A percentile compares a stretch with the other conserved stretches of the same genome.
Evolutionary conservation across 1,140 invertebrate genomes (phyloP).

Genomic region (Ips typographus): DNA sequence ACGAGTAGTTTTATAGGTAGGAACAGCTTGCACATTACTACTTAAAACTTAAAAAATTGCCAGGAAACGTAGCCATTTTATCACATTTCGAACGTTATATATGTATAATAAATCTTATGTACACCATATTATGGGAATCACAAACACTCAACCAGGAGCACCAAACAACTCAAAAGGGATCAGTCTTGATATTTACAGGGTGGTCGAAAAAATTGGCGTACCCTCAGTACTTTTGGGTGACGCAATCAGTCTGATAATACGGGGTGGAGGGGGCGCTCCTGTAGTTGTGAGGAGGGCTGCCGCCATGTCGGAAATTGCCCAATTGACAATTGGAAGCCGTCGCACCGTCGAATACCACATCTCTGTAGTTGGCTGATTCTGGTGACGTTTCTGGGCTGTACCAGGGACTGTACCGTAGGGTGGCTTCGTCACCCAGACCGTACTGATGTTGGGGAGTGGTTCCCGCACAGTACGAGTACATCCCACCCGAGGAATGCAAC

Average conservation of each 20-base stretch:
- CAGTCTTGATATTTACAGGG: slow-evolving; percentile 45
- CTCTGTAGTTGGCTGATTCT: slow-evolving; percentile 55
- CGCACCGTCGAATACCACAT: slow-evolving; percentile 50
- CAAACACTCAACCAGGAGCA: no score
- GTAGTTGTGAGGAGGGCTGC: slow-evolving; percentile 58
- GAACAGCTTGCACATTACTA: no score
- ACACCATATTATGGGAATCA: background rate
- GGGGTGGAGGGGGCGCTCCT: slow-evolving; percentile 54
- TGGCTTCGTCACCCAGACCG: slow-evolving; percentile 56
- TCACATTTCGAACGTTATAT: no score
- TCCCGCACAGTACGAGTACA: slow-evolving; percentile 51
- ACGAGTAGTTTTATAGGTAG: no score
- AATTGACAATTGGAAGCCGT: slow-evolving; percentile 57
- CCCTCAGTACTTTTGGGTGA: slow-evolving; percentile 50
- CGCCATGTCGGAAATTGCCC: slow-evolving; percentile 59
- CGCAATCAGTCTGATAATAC: slow-evolving; percentile 58
- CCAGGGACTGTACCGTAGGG: slow-evolving; percentile 57
- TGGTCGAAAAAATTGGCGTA: slow-evolving; percentile 40
- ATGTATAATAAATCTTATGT: no score
- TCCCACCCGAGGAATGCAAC: slow-evolving; percentile 55
- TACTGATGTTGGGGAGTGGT: slow-evolving; percentile 58
- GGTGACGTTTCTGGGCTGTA: slow-evolving; percentile 58
- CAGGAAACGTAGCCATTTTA: no score
- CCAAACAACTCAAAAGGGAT: slow-evolving; percentile 31
- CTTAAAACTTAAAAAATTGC: no score